phyloP scores from a whole-genome alignment of 2,888 invertebrate species.

The Himalopsyche tibetana region DNA sequence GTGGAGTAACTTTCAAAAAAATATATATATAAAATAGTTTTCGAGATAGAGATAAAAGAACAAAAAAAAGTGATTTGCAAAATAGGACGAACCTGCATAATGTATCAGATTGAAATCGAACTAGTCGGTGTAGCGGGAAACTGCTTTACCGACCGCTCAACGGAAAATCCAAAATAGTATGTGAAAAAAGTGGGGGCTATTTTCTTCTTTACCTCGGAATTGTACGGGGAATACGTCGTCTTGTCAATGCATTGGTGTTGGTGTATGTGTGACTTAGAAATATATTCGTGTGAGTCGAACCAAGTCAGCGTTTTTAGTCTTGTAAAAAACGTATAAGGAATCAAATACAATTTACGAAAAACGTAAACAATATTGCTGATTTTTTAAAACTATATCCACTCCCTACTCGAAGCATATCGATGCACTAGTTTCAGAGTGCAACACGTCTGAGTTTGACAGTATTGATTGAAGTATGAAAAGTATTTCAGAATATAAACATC shows the following conservation, averaged over 20 bases:
- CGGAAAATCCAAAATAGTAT: conserved; percentile 39
- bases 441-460: too few relatives aligned
- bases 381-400: too few relatives aligned
- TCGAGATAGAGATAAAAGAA: not conserved
- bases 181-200: conserved; percentile 18
- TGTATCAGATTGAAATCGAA: not conserved
- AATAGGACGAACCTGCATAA: not conserved
- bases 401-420: too few relatives aligned
- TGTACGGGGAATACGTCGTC: conserved; percentile 61
- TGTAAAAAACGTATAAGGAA: not conserved
- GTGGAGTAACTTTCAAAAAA: too few relatives aligned
- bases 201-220: conserved; percentile 56
- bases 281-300: conserved; percentile 19
- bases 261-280: conserved; percentile 36
- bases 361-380: too few relatives aligned
- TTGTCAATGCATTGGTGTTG: conserved; percentile 45
- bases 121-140: conserved; percentile 39
- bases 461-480: too few relatives aligned
- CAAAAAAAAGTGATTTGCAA: not conserved
- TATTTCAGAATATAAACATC: too few relatives aligned
- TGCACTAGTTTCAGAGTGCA: too few relatives aligned
- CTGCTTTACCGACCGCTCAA: conserved; percentile 49
- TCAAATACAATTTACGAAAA: too few relatives aligned
- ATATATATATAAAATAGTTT: not conserved
- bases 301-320: conserved; percentile 30